phyloP scores from a whole-genome alignment of 1,140 invertebrate species.

The Radopholus similis region DNA sequence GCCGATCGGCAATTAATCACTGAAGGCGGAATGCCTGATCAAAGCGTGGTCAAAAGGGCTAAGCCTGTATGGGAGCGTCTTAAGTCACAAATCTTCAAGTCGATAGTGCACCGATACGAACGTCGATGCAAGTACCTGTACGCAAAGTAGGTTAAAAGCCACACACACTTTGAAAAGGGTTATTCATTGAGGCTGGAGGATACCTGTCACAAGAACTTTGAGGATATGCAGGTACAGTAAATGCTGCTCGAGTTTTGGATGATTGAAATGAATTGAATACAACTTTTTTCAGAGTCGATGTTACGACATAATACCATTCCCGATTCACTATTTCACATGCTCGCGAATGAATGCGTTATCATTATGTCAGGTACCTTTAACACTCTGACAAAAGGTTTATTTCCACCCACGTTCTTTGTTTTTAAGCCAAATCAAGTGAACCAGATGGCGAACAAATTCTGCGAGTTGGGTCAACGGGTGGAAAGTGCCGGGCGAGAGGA shows the following conservation, averaged over 20 bases:
- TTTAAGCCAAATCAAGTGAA: conserved; percentile 17
- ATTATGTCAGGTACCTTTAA: conserved; percentile 21
- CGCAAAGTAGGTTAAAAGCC: conserved; percentile 32
- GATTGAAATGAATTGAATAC: not conserved
- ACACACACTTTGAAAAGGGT: too few relatives aligned
- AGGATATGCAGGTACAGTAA: conserved; percentile 4
- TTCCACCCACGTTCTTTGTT: not conserved
- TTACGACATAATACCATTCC: conserved; percentile 26
- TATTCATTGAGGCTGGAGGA: too few relatives aligned
- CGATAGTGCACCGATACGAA: conserved; percentile 16
- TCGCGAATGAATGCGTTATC: conserved; percentile 25
- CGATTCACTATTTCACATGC: conserved; percentile 23
- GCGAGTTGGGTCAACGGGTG: conserved; percentile 6
- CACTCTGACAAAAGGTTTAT: not conserved
- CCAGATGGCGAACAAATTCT: conserved; percentile 1
- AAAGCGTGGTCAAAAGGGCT: not conserved
- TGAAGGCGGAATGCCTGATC: not conserved
- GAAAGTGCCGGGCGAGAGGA: not conserved
- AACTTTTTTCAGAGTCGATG: conserved; percentile 14
- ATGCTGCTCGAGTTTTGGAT: too few relatives aligned
- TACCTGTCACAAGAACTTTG: conserved; percentile 23
- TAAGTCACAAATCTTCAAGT: not conserved
- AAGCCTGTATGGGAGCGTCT: conserved; percentile 10
- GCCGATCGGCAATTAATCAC: conserved; percentile 4
- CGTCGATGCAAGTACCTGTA: conserved; percentile 26